Evolutionary conservation across 2,797 vertebrate species (phyloP).

Genomic region (Lerista edwardsae): DNA sequence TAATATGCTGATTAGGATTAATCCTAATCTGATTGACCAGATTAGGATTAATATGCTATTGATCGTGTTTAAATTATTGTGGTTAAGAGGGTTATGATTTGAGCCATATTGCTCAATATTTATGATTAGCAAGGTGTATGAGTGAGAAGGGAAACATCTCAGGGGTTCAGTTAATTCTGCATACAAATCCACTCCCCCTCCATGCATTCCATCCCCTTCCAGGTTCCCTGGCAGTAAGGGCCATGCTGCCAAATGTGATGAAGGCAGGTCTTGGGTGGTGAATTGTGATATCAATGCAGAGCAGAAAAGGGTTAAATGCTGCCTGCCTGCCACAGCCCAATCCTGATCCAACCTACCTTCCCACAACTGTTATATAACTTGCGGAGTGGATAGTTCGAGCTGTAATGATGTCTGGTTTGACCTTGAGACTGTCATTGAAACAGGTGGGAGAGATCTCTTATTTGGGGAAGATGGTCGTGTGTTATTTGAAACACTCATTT

Average conservation of each 20-base stretch:
- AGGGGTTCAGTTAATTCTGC: neutral
- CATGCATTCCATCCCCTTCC: too few species aligned
- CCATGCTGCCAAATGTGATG: neutral
- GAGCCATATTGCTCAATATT: conserved; percentile 54
- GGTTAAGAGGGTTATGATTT: conserved; percentile 34
- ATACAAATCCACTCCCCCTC: too few species aligned
- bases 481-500: conserved; percentile 41
- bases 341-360: too few species aligned
- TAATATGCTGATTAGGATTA: conserved; percentile 1
- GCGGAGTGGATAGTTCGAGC: too few species aligned
- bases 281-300: too few species aligned
- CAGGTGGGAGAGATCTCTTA: neutral
- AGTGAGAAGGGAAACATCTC: neutral
- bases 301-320: too few species aligned
- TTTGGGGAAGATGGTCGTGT: neutral
- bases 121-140: neutral
- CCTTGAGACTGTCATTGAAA: too few species aligned
- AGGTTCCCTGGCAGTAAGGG: neutral
- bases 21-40: neutral
- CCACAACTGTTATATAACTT: too few species aligned
- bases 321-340: too few species aligned
- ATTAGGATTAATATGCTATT: neutral
- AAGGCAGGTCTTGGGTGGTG: neutral
- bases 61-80: conserved; percentile 7
- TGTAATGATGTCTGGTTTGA: too few species aligned